Conservation (phyloP, 2,888 invertebrate species). For the Drosophila parthenogenetica region DNA sequence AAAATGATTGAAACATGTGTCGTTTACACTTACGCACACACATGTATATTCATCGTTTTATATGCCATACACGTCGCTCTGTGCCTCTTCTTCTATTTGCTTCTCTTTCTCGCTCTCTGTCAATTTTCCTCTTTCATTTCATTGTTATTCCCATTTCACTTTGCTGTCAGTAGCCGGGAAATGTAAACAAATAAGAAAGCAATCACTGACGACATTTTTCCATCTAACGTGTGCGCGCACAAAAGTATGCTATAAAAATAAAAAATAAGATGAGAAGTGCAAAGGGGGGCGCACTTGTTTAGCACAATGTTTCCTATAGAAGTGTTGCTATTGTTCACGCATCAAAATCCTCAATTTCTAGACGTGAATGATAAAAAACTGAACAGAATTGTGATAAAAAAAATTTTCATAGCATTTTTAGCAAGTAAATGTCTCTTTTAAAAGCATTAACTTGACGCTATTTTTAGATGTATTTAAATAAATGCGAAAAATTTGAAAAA, state of each 20-base stretch:
- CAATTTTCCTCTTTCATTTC: conserved; percentile 20
- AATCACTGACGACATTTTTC: conserved; percentile 73
- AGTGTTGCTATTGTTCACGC: conserved; percentile 37
- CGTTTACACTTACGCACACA: conserved; percentile 5
- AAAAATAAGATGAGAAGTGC: conserved; percentile 71
- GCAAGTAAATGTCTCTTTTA: conserved; percentile 1
- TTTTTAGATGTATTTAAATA: not conserved
- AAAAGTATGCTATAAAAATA: conserved; percentile 79
- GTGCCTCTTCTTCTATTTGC: conserved; percentile 4
- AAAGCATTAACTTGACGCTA: not conserved
- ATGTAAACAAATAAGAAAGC: conserved; percentile 79
- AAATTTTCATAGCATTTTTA: conserved; percentile 8
- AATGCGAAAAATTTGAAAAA: not conserved
- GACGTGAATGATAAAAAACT: conserved; percentile 23
- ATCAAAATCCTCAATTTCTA: conserved; percentile 15
- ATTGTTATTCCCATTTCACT: conserved; percentile 56
- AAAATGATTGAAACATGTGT: conserved; percentile 81
- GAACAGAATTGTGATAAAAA: conserved; percentile 12
- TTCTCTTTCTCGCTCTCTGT: conserved; percentile 3
- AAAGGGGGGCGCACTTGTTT: conserved; percentile 39
- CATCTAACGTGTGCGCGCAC: conserved; percentile 65
- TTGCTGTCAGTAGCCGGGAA: conserved; percentile 66
- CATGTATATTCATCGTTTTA: conserved; percentile 52
- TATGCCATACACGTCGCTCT: conserved; percentile 69
- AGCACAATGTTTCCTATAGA: conserved; percentile 15